Conservation (phyloP, 2,888 invertebrate genomes). For the Diplazon laetatorius region DNA sequence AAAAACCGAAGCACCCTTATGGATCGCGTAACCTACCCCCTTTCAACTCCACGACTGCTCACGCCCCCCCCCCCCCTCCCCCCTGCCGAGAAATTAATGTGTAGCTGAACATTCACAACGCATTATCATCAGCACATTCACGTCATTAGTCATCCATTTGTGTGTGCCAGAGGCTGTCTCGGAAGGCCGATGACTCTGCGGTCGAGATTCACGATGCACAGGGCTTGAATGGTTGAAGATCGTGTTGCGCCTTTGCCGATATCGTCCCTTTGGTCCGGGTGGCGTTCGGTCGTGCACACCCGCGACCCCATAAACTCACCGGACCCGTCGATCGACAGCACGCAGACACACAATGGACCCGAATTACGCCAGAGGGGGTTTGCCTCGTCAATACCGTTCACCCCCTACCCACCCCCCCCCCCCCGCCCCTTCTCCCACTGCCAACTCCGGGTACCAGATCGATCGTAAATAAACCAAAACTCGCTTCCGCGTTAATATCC, state of each 20-base stretch:
- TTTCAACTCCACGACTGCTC: neutral
- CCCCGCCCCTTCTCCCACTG: too few species aligned
- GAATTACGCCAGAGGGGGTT: conserved; percentile 60
- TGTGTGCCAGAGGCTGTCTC: conserved; percentile 3
- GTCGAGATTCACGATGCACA: neutral
- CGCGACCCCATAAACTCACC: conserved; percentile 52
- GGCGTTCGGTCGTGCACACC: too few species aligned
- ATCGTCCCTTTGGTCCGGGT: conserved; percentile 38
- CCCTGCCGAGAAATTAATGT: too few species aligned
- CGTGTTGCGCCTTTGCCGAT: conserved; percentile 29
- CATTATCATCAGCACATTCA: too few species aligned
- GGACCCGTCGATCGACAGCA: conserved; percentile 42
- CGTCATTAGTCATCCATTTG: conserved; percentile 14
- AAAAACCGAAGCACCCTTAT: neutral
- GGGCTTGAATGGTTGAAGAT: neutral
- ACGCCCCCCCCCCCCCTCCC: too few species aligned
- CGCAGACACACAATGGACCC: conserved; percentile 38
- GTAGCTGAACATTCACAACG: too few species aligned
- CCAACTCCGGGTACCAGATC: too few species aligned
- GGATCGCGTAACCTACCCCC: neutral
- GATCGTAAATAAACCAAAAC: conserved; percentile 65
- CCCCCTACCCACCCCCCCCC: conserved; percentile 49
- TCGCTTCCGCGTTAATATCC: conserved; percentile 67
- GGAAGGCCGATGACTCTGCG: conserved; percentile 12
- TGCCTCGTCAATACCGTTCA: conserved; percentile 62